Conservation (phyloP, 2,888 invertebrate genomes). For the Encarsia formosa region DNA sequence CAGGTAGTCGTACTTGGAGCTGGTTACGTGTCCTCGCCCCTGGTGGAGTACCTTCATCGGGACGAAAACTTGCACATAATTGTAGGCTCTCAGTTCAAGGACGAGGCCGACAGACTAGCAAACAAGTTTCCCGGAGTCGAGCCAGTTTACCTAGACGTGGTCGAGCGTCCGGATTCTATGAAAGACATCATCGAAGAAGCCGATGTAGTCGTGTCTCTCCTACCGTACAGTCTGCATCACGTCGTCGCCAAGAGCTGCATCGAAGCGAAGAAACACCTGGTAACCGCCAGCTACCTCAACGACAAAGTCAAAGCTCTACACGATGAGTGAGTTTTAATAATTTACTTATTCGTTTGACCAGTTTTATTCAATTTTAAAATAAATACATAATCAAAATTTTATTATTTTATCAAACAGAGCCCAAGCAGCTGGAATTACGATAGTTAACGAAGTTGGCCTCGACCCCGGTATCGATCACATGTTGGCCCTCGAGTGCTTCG, state of each 20-base stretch:
- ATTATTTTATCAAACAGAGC: constrained; percentile 58
- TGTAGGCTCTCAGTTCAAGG: constrained; percentile 80
- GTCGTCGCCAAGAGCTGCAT: constrained; percentile 84
- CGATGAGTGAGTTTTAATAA: constrained; percentile 59
- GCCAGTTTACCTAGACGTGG: constrained; percentile 78
- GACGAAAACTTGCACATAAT: constrained; percentile 78
- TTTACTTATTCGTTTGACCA: not conserved
- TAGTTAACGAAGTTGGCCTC: constrained; percentile 94
- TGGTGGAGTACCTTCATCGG: constrained; percentile 89
- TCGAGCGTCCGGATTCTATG: constrained; percentile 66
- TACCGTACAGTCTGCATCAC: constrained; percentile 89
- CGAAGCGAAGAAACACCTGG: constrained; percentile 81
- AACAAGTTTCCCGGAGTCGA: constrained; percentile 72
- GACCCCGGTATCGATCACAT: constrained; percentile 99
- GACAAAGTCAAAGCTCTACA: constrained; percentile 78
- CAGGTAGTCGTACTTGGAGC: constrained; percentile 88
- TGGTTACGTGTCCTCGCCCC: constrained; percentile 89
- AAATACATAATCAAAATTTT: not conserved
- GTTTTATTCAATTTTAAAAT: not conserved
- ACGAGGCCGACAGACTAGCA: constrained; percentile 83
- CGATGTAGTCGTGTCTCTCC: constrained; percentile 77
- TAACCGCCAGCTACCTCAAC: constrained; percentile 93
- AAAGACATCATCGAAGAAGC: constrained; percentile 69
- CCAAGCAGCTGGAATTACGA: constrained; percentile 80
- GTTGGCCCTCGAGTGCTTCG: constrained; percentile 93